Conservation (phyloP, 2,797 vertebrate genomes). For the Anomalospiza imberbis region DNA sequence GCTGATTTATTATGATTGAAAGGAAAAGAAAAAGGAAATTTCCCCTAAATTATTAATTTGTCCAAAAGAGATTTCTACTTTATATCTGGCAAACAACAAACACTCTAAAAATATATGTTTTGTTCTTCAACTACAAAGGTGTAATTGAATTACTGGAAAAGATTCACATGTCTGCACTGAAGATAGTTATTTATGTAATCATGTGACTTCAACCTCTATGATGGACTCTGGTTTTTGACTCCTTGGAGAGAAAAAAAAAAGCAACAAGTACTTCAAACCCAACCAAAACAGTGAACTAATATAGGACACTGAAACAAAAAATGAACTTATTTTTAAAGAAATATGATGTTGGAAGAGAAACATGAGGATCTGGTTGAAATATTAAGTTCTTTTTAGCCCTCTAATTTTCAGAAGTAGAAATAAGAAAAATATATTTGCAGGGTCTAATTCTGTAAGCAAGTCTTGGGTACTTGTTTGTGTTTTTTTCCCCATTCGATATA, state of each 20-base stretch:
- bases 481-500: neutral
- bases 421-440: neutral
- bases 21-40: neutral
- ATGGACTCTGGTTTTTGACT: neutral
- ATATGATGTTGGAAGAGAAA: neutral
- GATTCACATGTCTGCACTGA: neutral
- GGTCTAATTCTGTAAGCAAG: neutral
- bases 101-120: neutral
- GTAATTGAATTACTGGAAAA: neutral
- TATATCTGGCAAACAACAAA: neutral
- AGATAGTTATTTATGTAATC: neutral
- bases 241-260: neutral
- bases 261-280: fast-evolving
- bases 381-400: neutral
- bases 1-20: neutral
- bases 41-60: neutral
- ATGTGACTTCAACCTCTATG: neutral
- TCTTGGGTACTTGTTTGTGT: fast-evolving
- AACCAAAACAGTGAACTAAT: neutral
- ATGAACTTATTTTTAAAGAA: neutral
- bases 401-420: neutral
- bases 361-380: neutral
- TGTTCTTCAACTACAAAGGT: neutral
- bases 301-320: neutral
- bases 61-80: neutral